Percentiles rank a stretch among this genome's conserved stretches.
These are phyloP conservation scores for Chrysina gloriosa DNA, from an alignment of 2,888 invertebrate genomes.

Conservation along the genomic window DNA sequence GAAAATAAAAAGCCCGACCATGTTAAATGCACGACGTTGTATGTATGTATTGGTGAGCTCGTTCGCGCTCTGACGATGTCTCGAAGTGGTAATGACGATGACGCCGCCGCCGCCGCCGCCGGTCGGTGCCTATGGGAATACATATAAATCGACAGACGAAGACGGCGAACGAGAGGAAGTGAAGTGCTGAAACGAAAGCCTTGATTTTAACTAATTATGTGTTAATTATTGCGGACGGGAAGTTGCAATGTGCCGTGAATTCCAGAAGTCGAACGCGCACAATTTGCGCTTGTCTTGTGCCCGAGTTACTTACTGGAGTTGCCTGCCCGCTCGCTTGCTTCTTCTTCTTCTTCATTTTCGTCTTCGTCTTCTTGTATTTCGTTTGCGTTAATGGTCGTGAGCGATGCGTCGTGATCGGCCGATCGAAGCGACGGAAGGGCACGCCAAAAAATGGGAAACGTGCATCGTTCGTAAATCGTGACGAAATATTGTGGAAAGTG, in stretches of 20 bases:
- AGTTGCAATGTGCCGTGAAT: constrained; percentile 57
- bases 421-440: too few species aligned
- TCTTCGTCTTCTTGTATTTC: background rate
- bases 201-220: constrained; percentile 59
- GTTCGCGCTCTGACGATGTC: too few species aligned
- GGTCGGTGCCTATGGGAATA: background rate
- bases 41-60: background rate
- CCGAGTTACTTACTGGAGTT: too few species aligned
- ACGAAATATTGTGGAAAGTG: too few species aligned
- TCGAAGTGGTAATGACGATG: constrained; percentile 6
- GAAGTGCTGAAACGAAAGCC: constrained; percentile 46
- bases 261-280: constrained; percentile 40
- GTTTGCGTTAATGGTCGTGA: too few species aligned
- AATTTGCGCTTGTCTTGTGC: constrained; percentile 39
- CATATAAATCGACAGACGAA: background rate
- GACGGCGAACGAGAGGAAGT: background rate
- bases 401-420: too few species aligned
- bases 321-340: background rate
- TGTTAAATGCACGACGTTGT: background rate
- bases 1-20: too few species aligned
- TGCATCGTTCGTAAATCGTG: too few species aligned
- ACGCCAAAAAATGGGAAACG: too few species aligned
- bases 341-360: background rate
- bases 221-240: constrained; percentile 60
- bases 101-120: background rate